These are phyloP conservation scores for Polymixis lichenea DNA, from an alignment of 2,888 invertebrate genomes.

Conservation along the genomic window DNA sequence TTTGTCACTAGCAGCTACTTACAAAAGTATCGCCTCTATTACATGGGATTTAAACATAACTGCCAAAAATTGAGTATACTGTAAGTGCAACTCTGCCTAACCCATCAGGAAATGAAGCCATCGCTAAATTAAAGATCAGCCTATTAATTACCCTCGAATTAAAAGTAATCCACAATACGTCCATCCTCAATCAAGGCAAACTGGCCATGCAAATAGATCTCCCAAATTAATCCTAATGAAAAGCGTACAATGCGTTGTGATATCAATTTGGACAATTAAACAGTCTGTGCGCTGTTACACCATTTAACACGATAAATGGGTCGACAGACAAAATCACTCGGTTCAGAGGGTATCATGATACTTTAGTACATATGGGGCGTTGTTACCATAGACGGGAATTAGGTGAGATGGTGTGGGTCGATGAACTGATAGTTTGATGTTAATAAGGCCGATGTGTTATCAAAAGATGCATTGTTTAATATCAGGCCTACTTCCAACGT, in stretches of 20 bases:
- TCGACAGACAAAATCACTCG: slow-evolving; percentile 58
- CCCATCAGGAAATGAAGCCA: not conserved
- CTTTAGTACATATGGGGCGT: slow-evolving; percentile 44
- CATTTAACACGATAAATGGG: slow-evolving; percentile 63
- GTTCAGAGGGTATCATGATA: slow-evolving; percentile 63
- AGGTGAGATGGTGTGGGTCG: slow-evolving; percentile 39
- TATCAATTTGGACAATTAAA: slow-evolving; percentile 69
- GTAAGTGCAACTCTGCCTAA: too few relatives aligned
- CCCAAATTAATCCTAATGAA: slow-evolving; percentile 63
- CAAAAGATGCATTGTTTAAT: not conserved
- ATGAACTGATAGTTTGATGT: slow-evolving; percentile 32
- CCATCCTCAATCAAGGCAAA: slow-evolving; percentile 33
- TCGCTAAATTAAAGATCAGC: slow-evolving; percentile 1
- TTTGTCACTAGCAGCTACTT: too few relatives aligned
- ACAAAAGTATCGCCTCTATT: too few relatives aligned
- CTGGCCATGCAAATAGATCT: slow-evolving; percentile 54
- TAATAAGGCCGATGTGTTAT: slow-evolving; percentile 6
- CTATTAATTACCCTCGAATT: slow-evolving; percentile 19
- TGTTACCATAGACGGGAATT: slow-evolving; percentile 51
- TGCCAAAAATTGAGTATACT: too few relatives aligned
- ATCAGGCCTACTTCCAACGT: not conserved
- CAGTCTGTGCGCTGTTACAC: slow-evolving; percentile 52
- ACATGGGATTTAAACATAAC: too few relatives aligned
- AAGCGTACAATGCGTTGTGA: slow-evolving; percentile 54
- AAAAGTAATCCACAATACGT: slow-evolving; percentile 17